Base-by-base conservation (phyloP, 2,888 invertebrate species). In the Caenorhabditis sp. region DNA sequence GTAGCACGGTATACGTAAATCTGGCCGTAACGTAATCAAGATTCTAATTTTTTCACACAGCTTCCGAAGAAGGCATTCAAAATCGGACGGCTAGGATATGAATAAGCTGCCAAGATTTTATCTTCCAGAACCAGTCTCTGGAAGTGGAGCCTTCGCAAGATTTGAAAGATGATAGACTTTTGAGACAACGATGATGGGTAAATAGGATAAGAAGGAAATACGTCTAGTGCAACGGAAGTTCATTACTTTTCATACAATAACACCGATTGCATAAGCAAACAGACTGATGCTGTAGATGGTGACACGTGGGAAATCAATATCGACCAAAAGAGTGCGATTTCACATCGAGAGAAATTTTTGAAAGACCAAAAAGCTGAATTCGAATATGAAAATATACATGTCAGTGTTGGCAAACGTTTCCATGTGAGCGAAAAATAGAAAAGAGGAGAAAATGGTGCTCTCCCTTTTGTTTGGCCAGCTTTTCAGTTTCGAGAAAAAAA, bases 111-210 rank as follows among this genome's bases (percentile, higher is more conserved):
- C n/a, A 38, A 73, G 75, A 75, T 75, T 14, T 58, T 35, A 75
- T 75, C 75, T 38, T 26, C 10, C 16, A 59, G 38, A 75, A 75
- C 75, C 66, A 75, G 75, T 75, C 66, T 59, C 75, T 68, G 58
- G 59, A 68, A 68, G 54, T 75, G 75, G 75, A 75, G 75, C 75
- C 59, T 75, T 47, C 66, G 58, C 54, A 68, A 54, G 66, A 68
- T 75, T 51, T 49, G 2, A 35, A 22, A 10, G 19, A 47, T 51
- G 70, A 77, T 69, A 77, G 49, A 49, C 59, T 69, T 69, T 69
- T 26, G 44, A 70, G 61, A 70, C 68, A 70, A 54, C 38, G 68
- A 61, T 26, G 68, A 77, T 70, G 69, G 54, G 77, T 31, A n/a
- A 56, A 44, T 8, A 28, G 56, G 69, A 69, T 76, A 59, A 76